A percentile compares a stretch with the other conserved stretches of the same genome.
Evolutionary conservation across 2,888 invertebrate genomes (phyloP).

Genomic region (Dyspetes luteomarginatus): DNA sequence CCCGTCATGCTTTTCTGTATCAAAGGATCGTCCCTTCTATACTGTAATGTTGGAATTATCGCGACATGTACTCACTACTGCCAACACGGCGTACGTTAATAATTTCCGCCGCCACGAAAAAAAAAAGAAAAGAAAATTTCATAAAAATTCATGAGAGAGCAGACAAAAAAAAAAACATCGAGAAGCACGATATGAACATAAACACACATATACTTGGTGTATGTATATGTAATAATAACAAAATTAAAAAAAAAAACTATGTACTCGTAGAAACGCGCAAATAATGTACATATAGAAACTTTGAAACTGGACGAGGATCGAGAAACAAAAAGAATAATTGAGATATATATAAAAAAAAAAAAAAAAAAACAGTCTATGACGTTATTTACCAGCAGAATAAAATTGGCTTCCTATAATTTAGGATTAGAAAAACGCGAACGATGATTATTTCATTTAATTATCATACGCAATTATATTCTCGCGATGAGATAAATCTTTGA

Average conservation of each 20-base stretch:
- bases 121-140: slow-evolving; percentile 23
- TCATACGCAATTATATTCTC: too few species aligned
- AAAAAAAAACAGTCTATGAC: not conserved
- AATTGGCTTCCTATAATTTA: slow-evolving; percentile 62
- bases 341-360: slow-evolving; percentile 1
- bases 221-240: slow-evolving; percentile 28
- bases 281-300: slow-evolving; percentile 55
- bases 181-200: slow-evolving; percentile 29
- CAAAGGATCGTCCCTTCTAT: slow-evolving; percentile 31
- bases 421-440: slow-evolving; percentile 16
- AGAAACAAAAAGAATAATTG: not conserved
- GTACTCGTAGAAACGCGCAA: slow-evolving; percentile 55
- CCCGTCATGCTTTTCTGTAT: slow-evolving; percentile 4
- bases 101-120: slow-evolving; percentile 62
- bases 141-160: slow-evolving; percentile 4
- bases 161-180: slow-evolving; percentile 24
- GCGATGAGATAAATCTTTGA: not conserved
- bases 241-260: not conserved
- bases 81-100: slow-evolving; percentile 63
- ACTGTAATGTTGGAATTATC: slow-evolving; percentile 41
- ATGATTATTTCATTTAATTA: too few species aligned
- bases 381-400: slow-evolving; percentile 43
- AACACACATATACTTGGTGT: slow-evolving; percentile 54
- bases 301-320: slow-evolving; percentile 10
- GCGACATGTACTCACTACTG: slow-evolving; percentile 55